A percentile compares a stretch with the other conserved stretches of the same genome.
Conservation (phyloP, 2,797 vertebrate genomes). For the Darevskia nairensis region DNA sequence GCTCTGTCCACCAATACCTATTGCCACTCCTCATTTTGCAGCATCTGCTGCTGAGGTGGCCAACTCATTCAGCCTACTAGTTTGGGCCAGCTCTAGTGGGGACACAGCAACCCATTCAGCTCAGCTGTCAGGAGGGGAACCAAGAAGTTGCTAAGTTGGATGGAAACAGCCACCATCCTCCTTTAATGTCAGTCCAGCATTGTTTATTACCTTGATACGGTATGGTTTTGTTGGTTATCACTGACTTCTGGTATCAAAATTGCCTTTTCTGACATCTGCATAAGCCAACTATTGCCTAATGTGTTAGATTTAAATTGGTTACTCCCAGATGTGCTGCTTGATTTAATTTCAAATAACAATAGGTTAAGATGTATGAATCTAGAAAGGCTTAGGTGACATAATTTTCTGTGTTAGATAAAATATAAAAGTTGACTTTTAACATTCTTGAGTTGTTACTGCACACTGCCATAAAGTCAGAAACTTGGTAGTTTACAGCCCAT, state of each 20-base stretch:
- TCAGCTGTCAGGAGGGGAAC: not conserved
- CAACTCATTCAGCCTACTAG: not conserved
- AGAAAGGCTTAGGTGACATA: conserved; percentile 17
- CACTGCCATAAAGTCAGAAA: not conserved
- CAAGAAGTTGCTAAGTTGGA: not conserved
- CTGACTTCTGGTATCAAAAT: not conserved
- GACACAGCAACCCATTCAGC: not conserved
- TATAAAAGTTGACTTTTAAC: not conserved
- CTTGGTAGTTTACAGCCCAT: not conserved
- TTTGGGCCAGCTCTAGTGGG: not conserved
- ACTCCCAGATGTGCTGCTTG: not conserved
- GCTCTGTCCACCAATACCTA: no score
- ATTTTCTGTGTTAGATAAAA: not conserved
- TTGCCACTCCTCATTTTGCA: no score
- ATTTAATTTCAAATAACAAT: not conserved
- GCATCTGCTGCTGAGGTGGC: no score
- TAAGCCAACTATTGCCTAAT: not conserved
- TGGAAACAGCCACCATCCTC: not conserved
- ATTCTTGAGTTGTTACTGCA: not conserved
- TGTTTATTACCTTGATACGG: not conserved
- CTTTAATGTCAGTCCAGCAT: not conserved
- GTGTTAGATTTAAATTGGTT: not conserved
- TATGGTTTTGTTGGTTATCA: not conserved
- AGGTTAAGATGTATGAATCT: not conserved
- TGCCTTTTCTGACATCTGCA: not conserved